Conservation (phyloP, 2,113 vertebrate genomes). For the Marmota monax region DNA sequence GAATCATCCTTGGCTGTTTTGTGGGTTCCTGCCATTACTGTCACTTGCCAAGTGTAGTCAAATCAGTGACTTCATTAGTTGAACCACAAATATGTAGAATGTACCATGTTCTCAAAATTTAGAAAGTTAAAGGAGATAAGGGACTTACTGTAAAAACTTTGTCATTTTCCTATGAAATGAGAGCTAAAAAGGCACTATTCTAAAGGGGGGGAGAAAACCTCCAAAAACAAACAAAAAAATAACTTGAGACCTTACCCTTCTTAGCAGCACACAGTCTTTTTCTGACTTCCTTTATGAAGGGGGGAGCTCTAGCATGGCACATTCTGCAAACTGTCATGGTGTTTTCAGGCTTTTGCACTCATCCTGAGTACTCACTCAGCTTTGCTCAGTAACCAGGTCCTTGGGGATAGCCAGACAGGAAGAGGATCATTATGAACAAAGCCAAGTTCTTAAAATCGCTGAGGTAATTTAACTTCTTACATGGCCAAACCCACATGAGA, state of each 20-base stretch:
- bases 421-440: conserved; percentile 51
- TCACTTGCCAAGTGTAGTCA: background rate
- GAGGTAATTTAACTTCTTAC: conserved; percentile 55
- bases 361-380: background rate
- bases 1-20: background rate
- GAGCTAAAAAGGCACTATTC: conserved; percentile 7
- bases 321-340: background rate
- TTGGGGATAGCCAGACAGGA: background rate
- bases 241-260: background rate
- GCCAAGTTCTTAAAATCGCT: conserved; percentile 22
- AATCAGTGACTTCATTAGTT: background rate
- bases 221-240: background rate
- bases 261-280: conserved; percentile 30
- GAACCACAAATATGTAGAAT: background rate
- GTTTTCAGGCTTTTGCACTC: background rate
- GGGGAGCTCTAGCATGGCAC: background rate
- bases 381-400: conserved; percentile 32
- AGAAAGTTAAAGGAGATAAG: conserved; percentile 23
- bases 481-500: conserved; percentile 50
- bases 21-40: background rate
- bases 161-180: conserved; percentile 33
- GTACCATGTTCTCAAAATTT: conserved; percentile 41
- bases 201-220: background rate
- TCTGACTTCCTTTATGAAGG: conserved; percentile 1
- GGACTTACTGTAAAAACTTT: conserved; percentile 37